Base-by-base conservation (phyloP, 2,797 vertebrate species). In the Ispidina picta region DNA sequence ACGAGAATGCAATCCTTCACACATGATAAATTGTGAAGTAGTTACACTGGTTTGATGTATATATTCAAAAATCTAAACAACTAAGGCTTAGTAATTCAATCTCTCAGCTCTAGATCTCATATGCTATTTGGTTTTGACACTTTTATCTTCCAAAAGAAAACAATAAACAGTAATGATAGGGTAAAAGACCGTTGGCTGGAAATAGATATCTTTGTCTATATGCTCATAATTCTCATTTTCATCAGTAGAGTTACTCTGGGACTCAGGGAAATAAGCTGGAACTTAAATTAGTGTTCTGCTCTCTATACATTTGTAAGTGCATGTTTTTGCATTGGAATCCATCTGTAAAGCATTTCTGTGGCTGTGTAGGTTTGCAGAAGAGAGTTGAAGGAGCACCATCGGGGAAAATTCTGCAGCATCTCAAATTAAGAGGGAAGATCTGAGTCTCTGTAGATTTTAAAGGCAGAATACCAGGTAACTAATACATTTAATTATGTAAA, bases 241-340 rank as follows among this genome's bases (percentile, higher is more conserved):
- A 76, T 20, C 29, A 68, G 19, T 2, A 74, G 51, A 62, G 16
- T 5, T 65, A 63, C 35, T 71, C 52, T 66, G 83, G 56, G 29
- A 81, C 43, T 54, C 17, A 19, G n/a, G n/a, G 60, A 92, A 93
- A 81, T 66, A 87, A 88, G 22, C n/a, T 73, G 37, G 5, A 49
- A 60, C 62, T 86, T 93, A 92, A 94, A 87, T 81, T 83, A 94
- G 33, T 59, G 55, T 70, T 89, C 33, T 83, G 59, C 28, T 79
- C 49, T 46, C 39, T 72, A 33, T 83, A 62, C 35, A 58, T 79
- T 15, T 59, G 15, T 80, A 77, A 90, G 52, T 73, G 58, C 49
- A 66, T 11, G 17, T 64, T 49, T 68, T 84, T 81, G 11, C 71
- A 59, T 16, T 55, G 74, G 35, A 22, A 14, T 88, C 28, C 5